Evolutionary conservation across 2,888 invertebrate genomes (phyloP).

Genomic region (Trimorus sp.): DNA sequence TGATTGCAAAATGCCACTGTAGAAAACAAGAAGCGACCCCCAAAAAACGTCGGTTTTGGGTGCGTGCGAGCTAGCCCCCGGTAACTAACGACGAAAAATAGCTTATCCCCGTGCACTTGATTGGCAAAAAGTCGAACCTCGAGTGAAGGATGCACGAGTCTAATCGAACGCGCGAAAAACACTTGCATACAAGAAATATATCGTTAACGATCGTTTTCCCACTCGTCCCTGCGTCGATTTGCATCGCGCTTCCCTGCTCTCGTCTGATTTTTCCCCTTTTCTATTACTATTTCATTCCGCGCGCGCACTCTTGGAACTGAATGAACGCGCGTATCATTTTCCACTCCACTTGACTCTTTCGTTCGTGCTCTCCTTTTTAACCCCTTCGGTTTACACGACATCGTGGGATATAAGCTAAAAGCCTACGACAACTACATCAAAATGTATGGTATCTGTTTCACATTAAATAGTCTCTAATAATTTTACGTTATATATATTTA

Average conservation of each 20-base stretch:
- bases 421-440: slow-evolving; percentile 67
- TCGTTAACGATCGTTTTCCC: slow-evolving; percentile 44
- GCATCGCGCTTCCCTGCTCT: too few species aligned
- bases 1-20: slow-evolving; percentile 42
- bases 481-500: slow-evolving; percentile 63
- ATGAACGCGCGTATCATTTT: too few species aligned
- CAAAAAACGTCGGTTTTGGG: slow-evolving; percentile 33
- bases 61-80: slow-evolving; percentile 22
- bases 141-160: slow-evolving; percentile 55
- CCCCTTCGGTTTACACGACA: slow-evolving; percentile 49
- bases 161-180: slow-evolving; percentile 59
- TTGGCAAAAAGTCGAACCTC: slow-evolving; percentile 52
- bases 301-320: too few species aligned
- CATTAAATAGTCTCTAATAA: slow-evolving; percentile 66
- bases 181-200: slow-evolving; percentile 59
- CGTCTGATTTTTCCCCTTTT: neutral
- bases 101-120: slow-evolving; percentile 43
- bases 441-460: slow-evolving; percentile 66
- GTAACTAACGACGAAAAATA: slow-evolving; percentile 46
- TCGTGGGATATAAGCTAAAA: slow-evolving; percentile 65
- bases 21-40: slow-evolving; percentile 36
- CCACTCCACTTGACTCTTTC: slow-evolving; percentile 39
- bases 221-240: neutral
- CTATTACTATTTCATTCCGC: slow-evolving; percentile 32
- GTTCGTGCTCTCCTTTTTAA: slow-evolving; percentile 18